Evolutionary conservation across 2,113 vertebrate genomes (phyloP), one percentile per base, ranked within the genome.

Genomic region (Cettia cetti): DNA sequence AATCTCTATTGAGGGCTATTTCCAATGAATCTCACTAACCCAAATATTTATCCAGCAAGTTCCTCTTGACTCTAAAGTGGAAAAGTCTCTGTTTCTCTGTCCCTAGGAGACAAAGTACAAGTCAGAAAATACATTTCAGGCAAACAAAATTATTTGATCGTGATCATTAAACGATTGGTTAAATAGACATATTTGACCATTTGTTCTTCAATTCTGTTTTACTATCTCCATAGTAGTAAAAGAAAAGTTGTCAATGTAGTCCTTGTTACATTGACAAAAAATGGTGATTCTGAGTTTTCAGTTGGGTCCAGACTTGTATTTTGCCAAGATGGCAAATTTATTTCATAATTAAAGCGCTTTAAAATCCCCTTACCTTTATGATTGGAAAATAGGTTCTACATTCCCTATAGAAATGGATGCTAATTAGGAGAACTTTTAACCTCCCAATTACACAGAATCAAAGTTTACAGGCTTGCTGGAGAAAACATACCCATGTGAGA

Each of bases 351-450:
- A 93, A 66, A 93, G 60, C 1, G 13, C 52, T 95, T 87, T 49
- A 93, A 80, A 94, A 95, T 88, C 6, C 13, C 57, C 23, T 93
- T 47, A 70, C 54, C 84, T 94, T 94, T 88, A 60, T 68, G 75
- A 93, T 77, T 92, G 35, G 39, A 88, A 93, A 95, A 78, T 80
- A 86, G 42, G 75, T 80, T 78, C 11, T 82, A 80, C 35, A 70
- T 74, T 93, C 54, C 69, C 68, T 63, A 42, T 53, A 83, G 75
- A 95, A 88, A 59, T 74, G 50, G 68, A 82, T 96, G 82, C 7
- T 97, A 94, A 96, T 96, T 93, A 81, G 82, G 24, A 90, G 56
- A 86, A 93, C 47, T 95, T 90, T 90, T 88, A 93, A 91, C 93
- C 89, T 95, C 24, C 71, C 87, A 90, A 44, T 95, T 91, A 86